Evolutionary conservation across 1,140 invertebrate genomes (phyloP).

Genomic region (Teleopsis dalmanni): DNA sequence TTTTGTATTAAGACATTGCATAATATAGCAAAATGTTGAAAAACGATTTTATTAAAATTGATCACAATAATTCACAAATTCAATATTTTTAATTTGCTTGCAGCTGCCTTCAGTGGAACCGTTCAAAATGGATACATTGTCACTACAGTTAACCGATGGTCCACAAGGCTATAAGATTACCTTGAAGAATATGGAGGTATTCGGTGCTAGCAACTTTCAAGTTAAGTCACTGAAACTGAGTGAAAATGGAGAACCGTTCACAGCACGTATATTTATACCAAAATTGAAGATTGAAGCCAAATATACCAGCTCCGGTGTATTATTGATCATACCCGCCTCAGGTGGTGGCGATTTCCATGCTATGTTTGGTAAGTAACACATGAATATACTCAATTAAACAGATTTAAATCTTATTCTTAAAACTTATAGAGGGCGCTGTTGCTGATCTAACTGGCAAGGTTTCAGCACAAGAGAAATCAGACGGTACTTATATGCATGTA

Average conservation of each 20-base stretch:
- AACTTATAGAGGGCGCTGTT: conserved; percentile 50
- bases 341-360: conserved; percentile 65
- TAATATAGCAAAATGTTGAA: no score
- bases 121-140: conserved; percentile 61
- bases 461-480: conserved; percentile 46
- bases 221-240: conserved; percentile 55
- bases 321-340: conserved; percentile 63
- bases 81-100: conserved; percentile 7
- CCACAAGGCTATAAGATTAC: conserved; percentile 63
- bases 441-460: conserved; percentile 55
- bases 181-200: conserved; percentile 59
- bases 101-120: conserved; percentile 61
- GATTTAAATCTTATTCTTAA: conserved; percentile 2
- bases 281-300: conserved; percentile 57
- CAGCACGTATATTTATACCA: conserved; percentile 58
- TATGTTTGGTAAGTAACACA: conserved; percentile 47
- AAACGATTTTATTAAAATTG: background rate
- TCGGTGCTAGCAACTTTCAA: conserved; percentile 61
- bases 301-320: conserved; percentile 62
- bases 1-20: no score
- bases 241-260: conserved; percentile 54
- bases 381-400: background rate
- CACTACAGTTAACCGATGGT: conserved; percentile 60
- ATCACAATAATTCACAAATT: background rate
- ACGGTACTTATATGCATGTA: conserved; percentile 53